A percentile compares a stretch with the other conserved stretches of the same genome.
Evolutionary conservation across 2,888 invertebrate genomes (phyloP).

Genomic region (Boloria selene): DNA sequence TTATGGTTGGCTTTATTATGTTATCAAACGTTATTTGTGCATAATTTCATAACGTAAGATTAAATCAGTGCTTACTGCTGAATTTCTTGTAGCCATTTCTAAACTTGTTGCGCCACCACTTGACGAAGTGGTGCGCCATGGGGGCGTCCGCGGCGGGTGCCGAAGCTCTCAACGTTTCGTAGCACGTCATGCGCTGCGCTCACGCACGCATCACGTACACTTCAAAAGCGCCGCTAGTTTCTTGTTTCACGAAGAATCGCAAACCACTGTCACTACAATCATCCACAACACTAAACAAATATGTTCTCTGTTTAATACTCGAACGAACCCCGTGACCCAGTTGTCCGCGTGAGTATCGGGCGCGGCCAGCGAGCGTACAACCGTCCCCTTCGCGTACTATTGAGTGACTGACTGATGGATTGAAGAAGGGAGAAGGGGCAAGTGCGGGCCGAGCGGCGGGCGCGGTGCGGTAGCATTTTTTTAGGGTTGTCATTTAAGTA

Average conservation of each 20-base stretch:
- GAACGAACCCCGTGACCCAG: constrained; percentile 72
- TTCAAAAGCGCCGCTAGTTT: constrained; percentile 77
- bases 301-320: constrained; percentile 54
- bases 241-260: constrained; percentile 58
- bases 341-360: constrained; percentile 73
- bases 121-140: constrained; percentile 89
- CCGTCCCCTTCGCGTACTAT: constrained; percentile 62
- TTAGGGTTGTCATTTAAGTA: constrained; percentile 33
- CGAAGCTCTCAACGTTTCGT: constrained; percentile 82
- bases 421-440: constrained; percentile 52
- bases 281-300: constrained; percentile 63
- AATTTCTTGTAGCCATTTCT: constrained; percentile 89
- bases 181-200: constrained; percentile 83
- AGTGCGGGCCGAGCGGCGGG: constrained; percentile 49
- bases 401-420: constrained; percentile 77
- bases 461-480: constrained; percentile 41
- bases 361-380: constrained; percentile 52
- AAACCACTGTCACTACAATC: constrained; percentile 64
- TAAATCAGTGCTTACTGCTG: constrained; percentile 80
- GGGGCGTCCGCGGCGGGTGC: constrained; percentile 82
- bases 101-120: constrained; percentile 90
- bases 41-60: neutral
- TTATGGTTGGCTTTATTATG: constrained; percentile 1
- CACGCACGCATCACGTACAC: constrained; percentile 81
- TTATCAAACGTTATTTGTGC: neutral